Conservation (phyloP, 2,888 invertebrate genomes). For the Steromphala cineraria region DNA sequence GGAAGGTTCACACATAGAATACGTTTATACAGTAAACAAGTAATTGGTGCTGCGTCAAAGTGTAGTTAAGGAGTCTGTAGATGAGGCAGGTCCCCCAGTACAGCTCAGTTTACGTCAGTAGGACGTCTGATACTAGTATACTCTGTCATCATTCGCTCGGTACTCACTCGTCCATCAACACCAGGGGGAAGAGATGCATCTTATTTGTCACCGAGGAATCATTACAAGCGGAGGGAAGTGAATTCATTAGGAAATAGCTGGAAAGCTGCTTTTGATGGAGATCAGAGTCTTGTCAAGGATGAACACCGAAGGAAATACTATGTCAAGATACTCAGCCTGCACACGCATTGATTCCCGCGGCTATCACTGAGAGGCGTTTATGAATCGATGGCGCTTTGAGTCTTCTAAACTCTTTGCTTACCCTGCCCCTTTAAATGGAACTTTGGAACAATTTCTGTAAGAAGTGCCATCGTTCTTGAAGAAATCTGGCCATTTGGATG, state of each 20-base stretch:
- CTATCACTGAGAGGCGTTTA: constrained; percentile 9
- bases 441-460: neutral
- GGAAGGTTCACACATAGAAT: no score
- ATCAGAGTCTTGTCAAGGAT: neutral
- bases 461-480: neutral
- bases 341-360: neutral
- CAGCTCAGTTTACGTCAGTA: no score
- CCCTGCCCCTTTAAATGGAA: neutral
- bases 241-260: neutral
- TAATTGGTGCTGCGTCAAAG: no score
- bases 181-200: neutral
- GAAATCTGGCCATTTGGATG: neutral
- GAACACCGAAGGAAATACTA: neutral
- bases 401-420: neutral
- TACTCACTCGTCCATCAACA: no score
- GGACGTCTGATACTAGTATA: no score
- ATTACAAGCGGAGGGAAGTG: neutral
- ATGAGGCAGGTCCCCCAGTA: no score
- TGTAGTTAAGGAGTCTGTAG: no score
- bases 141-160: no score
- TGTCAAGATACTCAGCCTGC: neutral
- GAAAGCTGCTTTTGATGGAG: constrained; percentile 1
- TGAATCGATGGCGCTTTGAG: neutral
- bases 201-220: neutral
- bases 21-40: no score